Evolutionary conservation across 2,113 vertebrate genomes (phyloP).

Genomic region (Sceloporus undulatus): DNA sequence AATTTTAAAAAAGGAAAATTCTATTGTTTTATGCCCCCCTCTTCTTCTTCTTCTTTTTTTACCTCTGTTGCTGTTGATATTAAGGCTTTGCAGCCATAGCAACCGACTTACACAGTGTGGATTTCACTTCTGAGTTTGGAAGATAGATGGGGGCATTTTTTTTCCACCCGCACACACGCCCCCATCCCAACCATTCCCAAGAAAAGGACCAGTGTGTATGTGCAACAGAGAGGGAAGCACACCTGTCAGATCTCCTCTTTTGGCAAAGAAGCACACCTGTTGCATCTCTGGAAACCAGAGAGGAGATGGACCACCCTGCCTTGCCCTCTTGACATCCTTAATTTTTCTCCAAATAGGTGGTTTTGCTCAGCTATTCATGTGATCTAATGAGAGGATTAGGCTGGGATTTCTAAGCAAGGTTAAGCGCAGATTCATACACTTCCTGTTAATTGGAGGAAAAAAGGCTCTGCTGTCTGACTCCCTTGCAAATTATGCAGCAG

Average conservation of each 20-base stretch:
- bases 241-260: not conserved
- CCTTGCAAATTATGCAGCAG: constrained; percentile 25
- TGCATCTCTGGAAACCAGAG: not conserved
- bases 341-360: constrained; percentile 22
- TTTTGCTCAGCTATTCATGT: constrained; percentile 39
- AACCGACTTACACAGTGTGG: constrained; percentile 52
- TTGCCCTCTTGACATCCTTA: not conserved
- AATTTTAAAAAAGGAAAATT: constrained; percentile 60
- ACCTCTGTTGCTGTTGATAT: constrained; percentile 42
- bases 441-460: constrained; percentile 38
- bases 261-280: not conserved
- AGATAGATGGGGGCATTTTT: not conserved
- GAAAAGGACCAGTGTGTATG: fast-evolving
- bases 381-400: constrained; percentile 46
- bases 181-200: not conserved
- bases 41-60: constrained; percentile 17
- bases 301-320: not conserved
- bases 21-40: constrained; percentile 36
- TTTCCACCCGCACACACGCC: not conserved
- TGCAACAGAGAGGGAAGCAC: not conserved
- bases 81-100: constrained; percentile 66
- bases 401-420: constrained; percentile 53
- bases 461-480: not conserved
- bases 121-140: constrained; percentile 35
- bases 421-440: not conserved